Evolutionary conservation across 2,113 vertebrate genomes (phyloP), one percentile per base, ranked within the genome.

Genomic region (Octodon degus): DNA sequence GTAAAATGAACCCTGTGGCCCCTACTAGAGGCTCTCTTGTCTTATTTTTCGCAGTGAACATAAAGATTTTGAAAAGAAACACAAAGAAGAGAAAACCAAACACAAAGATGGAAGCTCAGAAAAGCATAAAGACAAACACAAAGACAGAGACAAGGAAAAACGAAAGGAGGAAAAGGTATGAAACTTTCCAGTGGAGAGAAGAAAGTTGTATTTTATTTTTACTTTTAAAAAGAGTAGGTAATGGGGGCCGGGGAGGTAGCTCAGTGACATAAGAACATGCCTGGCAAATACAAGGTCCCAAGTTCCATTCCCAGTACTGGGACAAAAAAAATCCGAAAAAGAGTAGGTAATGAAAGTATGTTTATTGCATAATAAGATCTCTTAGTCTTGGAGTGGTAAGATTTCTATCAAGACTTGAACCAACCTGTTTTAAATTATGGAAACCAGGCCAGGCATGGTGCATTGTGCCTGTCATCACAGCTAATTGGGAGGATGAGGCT

Each of bases 21-120:
- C 40, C 89, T 93, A 94, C 80, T 97, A 67, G 98, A 91, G 97
- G 95, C 87, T 80, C 79, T 98, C 72, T 92, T 98, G 60, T 98
- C 96, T 98, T 98, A 47, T 65, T 94, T 96, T 88, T 95, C 86
- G 84, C 98, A 99, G 99, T 93, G 99, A 99, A 98, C 99, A 99
- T 98, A 99, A 99, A 99, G 99, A 99, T 97, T 99, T 99, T 97
- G 99, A 99, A 98, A 99, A 99, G 98, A 99, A 99, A 99, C 99
- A 99, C 98, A 99, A 98, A 98, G 99, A 99, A 92, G 98, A 99
- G 97, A 99, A 99, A 98, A 99, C 99, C 98, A 99, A 99, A 98
- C 99, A 99, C 98, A 99, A 99, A 98, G 99, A 99, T 97, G 98
- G 99, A 97, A 99, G 99, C 98, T 98, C 98, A 99, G 99, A 99